Conservation (phyloP, 2,888 invertebrate species). For the Lasioglossum morio region DNA sequence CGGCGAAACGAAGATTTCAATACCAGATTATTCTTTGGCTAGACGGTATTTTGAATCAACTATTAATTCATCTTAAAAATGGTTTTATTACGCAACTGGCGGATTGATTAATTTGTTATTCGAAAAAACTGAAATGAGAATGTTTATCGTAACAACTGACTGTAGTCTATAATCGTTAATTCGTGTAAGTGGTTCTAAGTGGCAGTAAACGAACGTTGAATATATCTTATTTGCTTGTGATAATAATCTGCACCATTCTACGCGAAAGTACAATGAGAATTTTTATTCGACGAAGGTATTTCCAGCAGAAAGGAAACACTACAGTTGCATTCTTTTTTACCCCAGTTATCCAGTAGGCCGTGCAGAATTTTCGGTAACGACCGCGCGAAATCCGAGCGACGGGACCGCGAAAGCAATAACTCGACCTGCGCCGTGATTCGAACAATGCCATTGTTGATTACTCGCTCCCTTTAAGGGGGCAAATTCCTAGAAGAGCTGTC, state of each 20-base stretch:
- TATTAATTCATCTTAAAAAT: background rate
- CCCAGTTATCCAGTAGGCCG: background rate
- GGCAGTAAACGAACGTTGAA: background rate
- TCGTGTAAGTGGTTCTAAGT: too few species aligned
- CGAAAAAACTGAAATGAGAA: too few species aligned
- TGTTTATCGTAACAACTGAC: too few species aligned
- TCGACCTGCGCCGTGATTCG: constrained; percentile 33
- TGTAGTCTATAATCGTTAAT: too few species aligned
- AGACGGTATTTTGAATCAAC: background rate
- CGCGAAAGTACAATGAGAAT: background rate
- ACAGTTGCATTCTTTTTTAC: background rate
- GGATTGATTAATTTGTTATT: background rate
- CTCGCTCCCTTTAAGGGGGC: constrained; percentile 45
- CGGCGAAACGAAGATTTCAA: background rate
- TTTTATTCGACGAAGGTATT: background rate
- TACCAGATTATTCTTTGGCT: background rate
- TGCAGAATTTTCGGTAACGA: background rate
- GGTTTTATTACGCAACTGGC: background rate
- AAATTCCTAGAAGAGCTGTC: constrained; percentile 42
- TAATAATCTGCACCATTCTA: too few species aligned
- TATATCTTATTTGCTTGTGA: background rate
- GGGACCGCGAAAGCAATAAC: constrained; percentile 33
- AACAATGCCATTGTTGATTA: constrained; percentile 59
- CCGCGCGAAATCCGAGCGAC: constrained; percentile 8
- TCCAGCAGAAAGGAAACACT: background rate